Conservation (phyloP, 1,140 invertebrate species). For the Saxidomus purpurata region DNA sequence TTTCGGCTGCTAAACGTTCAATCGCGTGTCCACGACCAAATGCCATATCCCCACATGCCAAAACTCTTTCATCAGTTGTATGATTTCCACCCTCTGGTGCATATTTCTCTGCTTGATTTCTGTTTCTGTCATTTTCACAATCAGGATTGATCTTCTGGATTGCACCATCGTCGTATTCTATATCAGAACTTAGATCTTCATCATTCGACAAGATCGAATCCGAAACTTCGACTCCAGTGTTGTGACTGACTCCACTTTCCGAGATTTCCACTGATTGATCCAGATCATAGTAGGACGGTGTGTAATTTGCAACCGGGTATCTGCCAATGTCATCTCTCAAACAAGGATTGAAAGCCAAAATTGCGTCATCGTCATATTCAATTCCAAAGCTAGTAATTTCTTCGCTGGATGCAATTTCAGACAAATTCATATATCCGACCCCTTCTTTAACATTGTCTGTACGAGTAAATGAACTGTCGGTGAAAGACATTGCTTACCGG, state of each 20-base stretch:
- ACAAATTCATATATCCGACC: not conserved
- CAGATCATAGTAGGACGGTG: not conserved
- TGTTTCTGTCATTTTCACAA: not conserved
- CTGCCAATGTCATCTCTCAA: not conserved
- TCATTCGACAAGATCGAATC: not conserved
- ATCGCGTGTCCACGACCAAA: not conserved
- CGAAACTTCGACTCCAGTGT: not conserved
- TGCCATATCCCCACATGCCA: not conserved
- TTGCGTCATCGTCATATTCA: slow-evolving; percentile 46
- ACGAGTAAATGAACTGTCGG: not conserved
- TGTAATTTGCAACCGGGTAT: not conserved
- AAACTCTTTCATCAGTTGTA: not conserved
- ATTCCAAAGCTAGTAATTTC: not conserved
- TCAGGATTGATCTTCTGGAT: not conserved
- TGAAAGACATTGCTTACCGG: not conserved
- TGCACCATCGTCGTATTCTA: slow-evolving; percentile 17
- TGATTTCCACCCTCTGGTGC: not conserved
- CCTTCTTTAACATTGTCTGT: not conserved
- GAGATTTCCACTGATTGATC: not conserved
- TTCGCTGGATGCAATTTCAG: not conserved
- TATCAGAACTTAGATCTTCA: not conserved
- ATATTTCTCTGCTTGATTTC: not conserved
- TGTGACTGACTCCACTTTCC: not conserved
- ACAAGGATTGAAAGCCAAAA: slow-evolving; percentile 27
- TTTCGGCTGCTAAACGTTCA: not conserved